Conservation (phyloP, 2,888 invertebrate species). For the Pherbina coryleti region DNA sequence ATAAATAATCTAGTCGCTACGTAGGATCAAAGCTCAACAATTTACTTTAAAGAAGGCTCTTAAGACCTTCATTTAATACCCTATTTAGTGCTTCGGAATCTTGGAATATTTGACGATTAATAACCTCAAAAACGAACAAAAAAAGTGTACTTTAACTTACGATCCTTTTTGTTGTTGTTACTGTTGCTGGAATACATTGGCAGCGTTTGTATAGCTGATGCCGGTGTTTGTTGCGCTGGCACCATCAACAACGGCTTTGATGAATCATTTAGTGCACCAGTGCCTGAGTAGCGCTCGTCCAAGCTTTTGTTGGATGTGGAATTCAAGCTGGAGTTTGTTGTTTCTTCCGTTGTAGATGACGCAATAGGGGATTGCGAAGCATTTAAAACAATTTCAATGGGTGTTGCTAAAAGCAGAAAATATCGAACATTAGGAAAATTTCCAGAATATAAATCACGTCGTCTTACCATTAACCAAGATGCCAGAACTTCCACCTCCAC, state of each 20-base stretch:
- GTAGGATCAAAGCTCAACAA: too few species aligned
- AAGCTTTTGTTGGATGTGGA: not conserved
- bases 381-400: slow-evolving; percentile 56
- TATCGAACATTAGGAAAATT: not conserved
- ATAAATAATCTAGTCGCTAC: too few species aligned
- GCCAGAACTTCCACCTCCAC: not conserved
- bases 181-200: slow-evolving; percentile 44
- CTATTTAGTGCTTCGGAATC: not conserved
- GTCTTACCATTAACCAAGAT: not conserved
- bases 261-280: slow-evolving; percentile 30
- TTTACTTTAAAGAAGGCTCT: too few species aligned
- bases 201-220: slow-evolving; percentile 42
- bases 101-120: not conserved
- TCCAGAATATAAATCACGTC: not conserved
- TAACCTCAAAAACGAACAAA: not conserved
- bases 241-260: slow-evolving; percentile 30
- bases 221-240: slow-evolving; percentile 32
- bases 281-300: slow-evolving; percentile 41
- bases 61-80: not conserved
- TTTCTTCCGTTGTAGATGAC: slow-evolving; percentile 43
- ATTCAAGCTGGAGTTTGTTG: slow-evolving; percentile 6
- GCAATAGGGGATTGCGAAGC: slow-evolving; percentile 41
- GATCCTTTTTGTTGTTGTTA: slow-evolving; percentile 49
- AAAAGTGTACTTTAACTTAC: slow-evolving; percentile 44
- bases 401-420: slow-evolving; percentile 52